Conservation (phyloP, 1,140 invertebrate species). For the Leptestheria dahalacensis region DNA sequence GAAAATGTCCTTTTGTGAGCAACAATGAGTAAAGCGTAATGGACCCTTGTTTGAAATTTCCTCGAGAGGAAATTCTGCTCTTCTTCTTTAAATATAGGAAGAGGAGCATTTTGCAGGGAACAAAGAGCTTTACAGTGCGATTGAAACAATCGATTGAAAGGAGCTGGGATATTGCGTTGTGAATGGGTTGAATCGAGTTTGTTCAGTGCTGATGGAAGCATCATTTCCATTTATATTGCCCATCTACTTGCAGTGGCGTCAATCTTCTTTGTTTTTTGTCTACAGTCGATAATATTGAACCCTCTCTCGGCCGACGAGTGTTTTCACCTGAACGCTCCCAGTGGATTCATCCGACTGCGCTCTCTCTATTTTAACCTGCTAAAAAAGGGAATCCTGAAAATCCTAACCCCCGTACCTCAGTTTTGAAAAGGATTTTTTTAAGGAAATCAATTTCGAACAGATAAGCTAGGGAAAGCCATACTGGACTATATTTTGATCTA, state of each 20-base stretch:
- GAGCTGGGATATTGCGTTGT: background rate
- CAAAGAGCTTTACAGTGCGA: background rate
- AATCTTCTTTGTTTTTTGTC: too few species aligned
- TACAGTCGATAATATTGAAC: background rate
- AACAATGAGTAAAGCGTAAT: background rate
- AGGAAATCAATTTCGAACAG: too few species aligned
- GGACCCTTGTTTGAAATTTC: background rate
- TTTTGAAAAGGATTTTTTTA: too few species aligned
- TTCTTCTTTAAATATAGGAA: background rate
- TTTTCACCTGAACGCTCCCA: background rate
- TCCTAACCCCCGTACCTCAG: too few species aligned
- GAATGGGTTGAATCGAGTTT: background rate
- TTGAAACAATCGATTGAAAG: background rate
- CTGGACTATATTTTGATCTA: too few species aligned
- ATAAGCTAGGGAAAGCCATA: too few species aligned
- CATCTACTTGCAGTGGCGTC: background rate
- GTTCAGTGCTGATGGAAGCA: background rate
- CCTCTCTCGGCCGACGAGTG: background rate
- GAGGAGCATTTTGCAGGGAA: background rate
- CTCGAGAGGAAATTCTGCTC: background rate
- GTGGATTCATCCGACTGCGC: background rate
- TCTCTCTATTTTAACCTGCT: too few species aligned
- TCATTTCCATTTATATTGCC: background rate
- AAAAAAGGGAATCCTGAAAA: too few species aligned
- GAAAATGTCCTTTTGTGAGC: background rate